Percentiles rank a stretch among this genome's conserved stretches.
phyloP scores from a whole-genome alignment of 2,113 vertebrate species.

The Podocnemis expansa region DNA sequence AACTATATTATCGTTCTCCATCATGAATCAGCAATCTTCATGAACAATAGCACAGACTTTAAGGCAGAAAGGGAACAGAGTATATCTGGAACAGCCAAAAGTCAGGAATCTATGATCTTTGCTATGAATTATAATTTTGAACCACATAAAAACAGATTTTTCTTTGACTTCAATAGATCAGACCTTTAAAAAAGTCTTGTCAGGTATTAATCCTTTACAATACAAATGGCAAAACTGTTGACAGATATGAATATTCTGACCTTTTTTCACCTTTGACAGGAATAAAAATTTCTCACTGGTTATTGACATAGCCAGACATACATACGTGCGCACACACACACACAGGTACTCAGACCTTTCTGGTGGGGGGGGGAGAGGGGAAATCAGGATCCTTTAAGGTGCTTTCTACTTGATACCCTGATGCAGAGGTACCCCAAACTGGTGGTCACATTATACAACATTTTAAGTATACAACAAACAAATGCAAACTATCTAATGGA shows the following conservation, averaged over 20 bases:
- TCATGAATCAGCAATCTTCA: constrained; percentile 28
- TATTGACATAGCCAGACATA: neutral
- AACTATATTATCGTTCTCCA: neutral
- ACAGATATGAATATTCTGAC: neutral
- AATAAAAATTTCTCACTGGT: neutral
- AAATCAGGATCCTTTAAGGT: neutral
- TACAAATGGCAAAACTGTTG: neutral
- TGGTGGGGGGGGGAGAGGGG: too few species aligned
- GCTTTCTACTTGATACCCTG: neutral
- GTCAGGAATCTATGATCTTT: constrained; percentile 23
- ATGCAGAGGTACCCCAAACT: neutral
- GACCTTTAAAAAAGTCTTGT: neutral
- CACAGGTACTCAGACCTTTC: neutral
- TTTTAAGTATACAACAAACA: neutral
- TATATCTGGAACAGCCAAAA: neutral
- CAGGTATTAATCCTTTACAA: neutral
- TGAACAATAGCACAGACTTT: neutral
- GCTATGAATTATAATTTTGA: constrained; percentile 25
- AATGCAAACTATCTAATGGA: neutral
- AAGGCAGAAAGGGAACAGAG: neutral
- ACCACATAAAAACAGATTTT: neutral
- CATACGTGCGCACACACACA: too few species aligned
- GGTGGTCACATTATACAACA: neutral
- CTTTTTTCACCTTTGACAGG: neutral
- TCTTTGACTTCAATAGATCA: neutral